Percentiles rank a stretch among this genome's conserved stretches.
Evolutionary conservation across 2,113 vertebrate genomes (phyloP).

Genomic region (Hippotragus niger): DNA sequence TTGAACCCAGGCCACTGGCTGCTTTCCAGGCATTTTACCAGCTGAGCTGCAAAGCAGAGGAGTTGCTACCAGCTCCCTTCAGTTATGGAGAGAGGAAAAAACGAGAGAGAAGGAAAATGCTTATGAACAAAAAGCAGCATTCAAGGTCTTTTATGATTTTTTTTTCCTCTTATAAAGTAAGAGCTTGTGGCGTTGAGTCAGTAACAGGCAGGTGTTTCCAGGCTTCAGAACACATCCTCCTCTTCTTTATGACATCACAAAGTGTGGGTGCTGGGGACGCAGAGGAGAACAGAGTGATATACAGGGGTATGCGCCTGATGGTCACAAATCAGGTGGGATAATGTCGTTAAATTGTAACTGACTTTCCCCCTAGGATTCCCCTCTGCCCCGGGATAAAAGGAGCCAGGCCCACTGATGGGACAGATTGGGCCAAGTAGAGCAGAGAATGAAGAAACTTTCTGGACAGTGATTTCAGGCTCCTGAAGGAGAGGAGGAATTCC

Average conservation of each 20-base stretch:
- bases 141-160: neutral
- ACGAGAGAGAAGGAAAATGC: neutral
- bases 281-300: neutral
- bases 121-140: neutral
- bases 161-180: neutral
- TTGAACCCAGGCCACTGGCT: conserved; percentile 79
- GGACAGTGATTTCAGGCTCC: neutral
- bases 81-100: neutral
- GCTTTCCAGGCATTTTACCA: conserved; percentile 75
- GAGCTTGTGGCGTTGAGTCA: neutral
- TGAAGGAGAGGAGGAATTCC: neutral
- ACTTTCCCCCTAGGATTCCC: neutral
- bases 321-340: neutral
- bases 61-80: neutral
- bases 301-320: neutral
- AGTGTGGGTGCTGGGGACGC: accelerated
- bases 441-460: neutral
- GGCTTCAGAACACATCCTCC: neutral
- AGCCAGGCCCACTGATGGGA: accelerated
- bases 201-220: neutral
- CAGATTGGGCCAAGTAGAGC: neutral
- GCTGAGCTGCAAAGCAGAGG: neutral
- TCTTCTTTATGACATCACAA: neutral
- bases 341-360: neutral
- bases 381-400: no score